Conservation (phyloP, 2,888 invertebrate species). For the Dryobota labecula region DNA sequence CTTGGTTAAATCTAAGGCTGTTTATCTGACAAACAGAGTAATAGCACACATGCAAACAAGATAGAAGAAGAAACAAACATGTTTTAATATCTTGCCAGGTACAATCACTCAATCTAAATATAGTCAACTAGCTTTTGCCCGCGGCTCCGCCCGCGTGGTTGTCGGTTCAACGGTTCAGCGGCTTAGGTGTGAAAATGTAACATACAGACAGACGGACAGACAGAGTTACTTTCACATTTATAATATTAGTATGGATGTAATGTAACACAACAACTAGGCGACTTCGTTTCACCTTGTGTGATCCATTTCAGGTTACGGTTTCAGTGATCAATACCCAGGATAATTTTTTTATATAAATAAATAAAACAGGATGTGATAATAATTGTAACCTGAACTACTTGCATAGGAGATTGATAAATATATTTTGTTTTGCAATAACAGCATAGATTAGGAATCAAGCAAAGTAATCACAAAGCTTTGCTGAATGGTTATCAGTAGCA, state of each 20-base stretch:
- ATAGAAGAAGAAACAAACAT: background rate
- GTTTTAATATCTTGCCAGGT: background rate
- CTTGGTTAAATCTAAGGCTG: background rate
- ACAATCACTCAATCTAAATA: too few species aligned
- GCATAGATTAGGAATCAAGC: constrained; percentile 10
- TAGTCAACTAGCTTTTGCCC: too few species aligned
- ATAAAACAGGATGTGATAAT: constrained; percentile 27
- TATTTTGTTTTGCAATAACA: background rate
- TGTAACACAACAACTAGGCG: background rate
- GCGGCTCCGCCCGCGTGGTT: too few species aligned
- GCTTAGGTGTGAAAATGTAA: too few species aligned
- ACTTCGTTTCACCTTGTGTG: background rate
- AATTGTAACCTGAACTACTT: constrained; percentile 18
- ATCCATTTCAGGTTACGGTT: background rate
- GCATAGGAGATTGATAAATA: too few species aligned
- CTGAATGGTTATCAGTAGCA: background rate
- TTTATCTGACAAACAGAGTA: background rate
- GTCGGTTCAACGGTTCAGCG: too few species aligned
- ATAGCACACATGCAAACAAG: background rate
- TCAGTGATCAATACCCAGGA: background rate
- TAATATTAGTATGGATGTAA: too few species aligned
- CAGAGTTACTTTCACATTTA: too few species aligned
- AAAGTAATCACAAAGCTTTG: background rate
- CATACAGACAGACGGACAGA: too few species aligned
- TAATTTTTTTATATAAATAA: background rate